Evolutionary conservation across 2,113 vertebrate genomes (phyloP), one percentile per base, ranked within the genome.

Genomic region (Micronycteris hirsuta): DNA sequence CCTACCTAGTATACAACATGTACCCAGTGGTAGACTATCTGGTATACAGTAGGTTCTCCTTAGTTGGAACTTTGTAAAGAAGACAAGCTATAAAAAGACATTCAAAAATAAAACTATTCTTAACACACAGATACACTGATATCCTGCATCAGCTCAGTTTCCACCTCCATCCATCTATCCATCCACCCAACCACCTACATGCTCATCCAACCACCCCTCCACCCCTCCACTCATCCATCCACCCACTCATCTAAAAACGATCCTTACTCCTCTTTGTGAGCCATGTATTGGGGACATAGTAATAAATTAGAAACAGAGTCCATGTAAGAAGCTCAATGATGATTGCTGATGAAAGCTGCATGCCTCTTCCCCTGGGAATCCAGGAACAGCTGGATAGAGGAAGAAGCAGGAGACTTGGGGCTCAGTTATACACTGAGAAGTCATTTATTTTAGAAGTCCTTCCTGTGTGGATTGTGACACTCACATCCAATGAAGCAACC

Each of bases 391-490:
- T 85, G 28, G 73, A 82, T 10, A 76, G 2, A 88, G 77, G 47
- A 93, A 43, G 63, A 97, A 80, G 36, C 78, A 95, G 68, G n/a
- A 84, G 77, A 80, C 16, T 20, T 43, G 38, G 47, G 74, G 58
- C 19, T 94, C 49, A 54, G 41, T 95, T 91, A 45, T 71, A 91
- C 17, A 78, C 9, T 86, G 78, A 74, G 31, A 93, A 73, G 63
- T 68, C 43, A 65, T 67, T 92, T 94, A 43, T 89, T 91, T 86
- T 61, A 89, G 54, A 95, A 93, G 38, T 84, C 43, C 36, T 82
- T 68, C 20, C 43, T 56, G 36, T 94, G 38, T 74, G 31, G 58
- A 82, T 82, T 63, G 36, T 82, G 31, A 2, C 17, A 67, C 13
- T 93, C 17, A 20, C 33, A 65, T 13, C 10, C 63, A 73, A 22